A percentile compares a stretch with the other conserved stretches of the same genome.
These are phyloP conservation scores for Yponomeuta malinellus DNA, from an alignment of 2,888 invertebrate genomes.

Conservation along the genomic window DNA sequence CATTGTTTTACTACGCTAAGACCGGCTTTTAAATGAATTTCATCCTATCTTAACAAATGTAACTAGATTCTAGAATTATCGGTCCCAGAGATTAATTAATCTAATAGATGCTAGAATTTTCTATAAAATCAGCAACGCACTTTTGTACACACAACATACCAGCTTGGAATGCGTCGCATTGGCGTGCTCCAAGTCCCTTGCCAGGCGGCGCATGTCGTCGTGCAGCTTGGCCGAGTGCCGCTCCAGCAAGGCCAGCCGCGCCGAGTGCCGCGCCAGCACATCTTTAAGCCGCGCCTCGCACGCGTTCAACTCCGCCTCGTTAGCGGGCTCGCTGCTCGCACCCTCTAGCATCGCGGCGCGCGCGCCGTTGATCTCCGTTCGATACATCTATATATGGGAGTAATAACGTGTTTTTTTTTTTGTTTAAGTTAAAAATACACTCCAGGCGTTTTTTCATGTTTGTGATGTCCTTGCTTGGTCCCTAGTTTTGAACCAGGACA, in stretches of 20 bases:
- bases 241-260: slow-evolving; percentile 56
- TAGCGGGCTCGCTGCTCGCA: slow-evolving; percentile 50
- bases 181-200: slow-evolving; percentile 45
- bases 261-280: slow-evolving; percentile 52
- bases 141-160: slow-evolving; percentile 30
- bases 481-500: too few species aligned
- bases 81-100: too few species aligned
- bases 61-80: too few species aligned
- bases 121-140: too few species aligned
- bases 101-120: too few species aligned
- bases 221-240: slow-evolving; percentile 53
- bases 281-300: slow-evolving; percentile 54
- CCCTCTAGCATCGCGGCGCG: slow-evolving; percentile 64
- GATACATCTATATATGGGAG: slow-evolving; percentile 46
- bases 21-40: too few species aligned
- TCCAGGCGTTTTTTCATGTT: too few species aligned
- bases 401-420: not conserved
- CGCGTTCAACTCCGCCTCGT: slow-evolving; percentile 47
- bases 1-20: too few species aligned
- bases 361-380: slow-evolving; percentile 62
- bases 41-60: too few species aligned
- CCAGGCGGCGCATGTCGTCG: slow-evolving; percentile 63
- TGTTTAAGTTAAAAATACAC: too few species aligned
- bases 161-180: slow-evolving; percentile 32
- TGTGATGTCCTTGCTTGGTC: too few species aligned